These are phyloP conservation scores for Siniperca knerii DNA, from an alignment of 2,113 vertebrate species.

Conservation along the genomic window DNA sequence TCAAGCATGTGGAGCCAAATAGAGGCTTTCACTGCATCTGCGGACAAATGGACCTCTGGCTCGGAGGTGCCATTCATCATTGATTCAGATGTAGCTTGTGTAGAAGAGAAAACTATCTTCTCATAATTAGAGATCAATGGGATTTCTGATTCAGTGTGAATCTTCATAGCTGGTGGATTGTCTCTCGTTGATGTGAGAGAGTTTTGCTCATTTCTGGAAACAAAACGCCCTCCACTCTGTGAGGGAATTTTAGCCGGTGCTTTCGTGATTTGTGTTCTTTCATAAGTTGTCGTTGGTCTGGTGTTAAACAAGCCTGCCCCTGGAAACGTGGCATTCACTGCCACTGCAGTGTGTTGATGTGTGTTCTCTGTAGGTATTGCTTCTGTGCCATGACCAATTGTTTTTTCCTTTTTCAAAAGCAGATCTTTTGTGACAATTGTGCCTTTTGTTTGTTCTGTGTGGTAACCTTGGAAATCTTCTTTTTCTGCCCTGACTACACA, in stretches of 20 bases:
- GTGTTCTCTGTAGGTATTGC: conserved; percentile 53
- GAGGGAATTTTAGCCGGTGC: conserved; percentile 18
- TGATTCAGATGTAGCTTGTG: conserved; percentile 48
- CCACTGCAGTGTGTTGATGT: conserved; percentile 25
- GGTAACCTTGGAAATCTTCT: conserved; percentile 59
- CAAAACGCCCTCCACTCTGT: conserved; percentile 10
- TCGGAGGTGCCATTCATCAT: conserved; percentile 62
- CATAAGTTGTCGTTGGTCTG: conserved; percentile 37
- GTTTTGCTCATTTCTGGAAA: conserved; percentile 42
- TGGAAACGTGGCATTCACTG: conserved; percentile 45
- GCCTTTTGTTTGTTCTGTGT: conserved; percentile 55
- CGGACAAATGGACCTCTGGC: conserved; percentile 56
- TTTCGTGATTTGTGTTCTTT: conserved; percentile 40
- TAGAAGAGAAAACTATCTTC: conserved; percentile 42
- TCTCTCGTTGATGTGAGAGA: conserved; percentile 20
- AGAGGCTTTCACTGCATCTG: conserved; percentile 51
- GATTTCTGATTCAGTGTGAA: conserved; percentile 42
- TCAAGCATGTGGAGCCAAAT: conserved; percentile 62
- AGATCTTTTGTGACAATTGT: conserved; percentile 57
- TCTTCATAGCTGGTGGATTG: conserved; percentile 18
- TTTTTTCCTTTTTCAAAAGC: conserved; percentile 53
- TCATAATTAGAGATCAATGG: conserved; percentile 61
- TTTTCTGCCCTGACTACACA: conserved; percentile 58
- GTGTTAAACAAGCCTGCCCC: conserved; percentile 54
- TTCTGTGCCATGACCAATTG: conserved; percentile 37